Evolutionary conservation across 2,888 invertebrate species (phyloP).

Genomic region (Andrena hattorfiana): DNA sequence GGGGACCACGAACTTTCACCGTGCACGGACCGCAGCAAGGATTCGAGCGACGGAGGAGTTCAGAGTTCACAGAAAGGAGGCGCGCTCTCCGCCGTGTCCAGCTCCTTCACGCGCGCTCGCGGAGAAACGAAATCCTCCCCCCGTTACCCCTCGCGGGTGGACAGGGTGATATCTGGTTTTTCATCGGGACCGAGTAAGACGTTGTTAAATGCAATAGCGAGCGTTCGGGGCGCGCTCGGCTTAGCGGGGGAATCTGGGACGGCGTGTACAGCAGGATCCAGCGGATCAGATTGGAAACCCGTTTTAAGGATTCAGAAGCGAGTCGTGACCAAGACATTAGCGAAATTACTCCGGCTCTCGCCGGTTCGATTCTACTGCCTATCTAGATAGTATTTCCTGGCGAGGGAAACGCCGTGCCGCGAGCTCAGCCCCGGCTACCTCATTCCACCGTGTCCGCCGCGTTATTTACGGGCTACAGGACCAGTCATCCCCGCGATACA

Average conservation of each 20-base stretch:
- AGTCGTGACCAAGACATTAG: constrained; percentile 62
- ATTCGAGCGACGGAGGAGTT: constrained; percentile 30
- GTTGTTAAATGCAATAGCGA: constrained; percentile 49
- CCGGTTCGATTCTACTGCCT: constrained; percentile 42
- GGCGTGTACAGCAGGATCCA: constrained; percentile 37
- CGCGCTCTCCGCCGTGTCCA: not conserved
- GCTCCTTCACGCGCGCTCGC: not conserved
- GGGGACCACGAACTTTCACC: constrained; percentile 53
- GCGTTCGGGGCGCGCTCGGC: constrained; percentile 32
- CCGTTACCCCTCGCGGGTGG: not conserved
- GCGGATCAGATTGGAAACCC: constrained; percentile 56
- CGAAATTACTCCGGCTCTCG: constrained; percentile 54
- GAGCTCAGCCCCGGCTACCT: constrained; percentile 37
- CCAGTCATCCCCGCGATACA: not conserved
- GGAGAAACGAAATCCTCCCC: constrained; percentile 1
- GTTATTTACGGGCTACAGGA: constrained; percentile 36
- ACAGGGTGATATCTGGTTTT: constrained; percentile 51
- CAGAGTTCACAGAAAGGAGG: constrained; percentile 38
- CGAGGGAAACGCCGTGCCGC: constrained; percentile 40
- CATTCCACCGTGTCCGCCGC: constrained; percentile 23
- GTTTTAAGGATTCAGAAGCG: constrained; percentile 60
- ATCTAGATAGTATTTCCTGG: constrained; percentile 55
- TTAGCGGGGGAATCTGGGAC: constrained; percentile 48
- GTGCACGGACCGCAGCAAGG: not conserved
- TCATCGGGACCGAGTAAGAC: constrained; percentile 54